These are phyloP conservation scores for Sebastes flavidus DNA, from an alignment of 2,797 vertebrate species.

Conservation along the genomic window DNA sequence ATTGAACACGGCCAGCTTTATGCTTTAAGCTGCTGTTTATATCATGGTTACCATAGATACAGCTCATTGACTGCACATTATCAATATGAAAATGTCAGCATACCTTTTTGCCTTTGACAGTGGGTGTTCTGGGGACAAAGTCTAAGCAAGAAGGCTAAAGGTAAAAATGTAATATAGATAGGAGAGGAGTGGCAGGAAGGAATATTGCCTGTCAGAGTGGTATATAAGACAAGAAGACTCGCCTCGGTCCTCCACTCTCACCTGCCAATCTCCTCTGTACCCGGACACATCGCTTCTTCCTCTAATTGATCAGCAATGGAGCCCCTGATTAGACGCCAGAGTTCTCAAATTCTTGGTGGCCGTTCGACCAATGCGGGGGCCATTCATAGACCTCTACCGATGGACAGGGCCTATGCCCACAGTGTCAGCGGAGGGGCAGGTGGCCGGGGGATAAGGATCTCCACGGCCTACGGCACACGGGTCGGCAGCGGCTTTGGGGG, in stretches of 20 bases:
- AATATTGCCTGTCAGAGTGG: constrained; percentile 8
- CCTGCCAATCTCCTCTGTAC: constrained; percentile 10
- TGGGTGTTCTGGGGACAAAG: constrained; percentile 52
- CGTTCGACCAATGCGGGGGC: accelerated
- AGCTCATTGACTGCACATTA: neutral
- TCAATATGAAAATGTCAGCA: neutral
- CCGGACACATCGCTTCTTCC: neutral
- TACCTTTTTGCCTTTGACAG: constrained; percentile 3
- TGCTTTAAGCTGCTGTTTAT: neutral
- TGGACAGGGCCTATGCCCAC: constrained; percentile 52
- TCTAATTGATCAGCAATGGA: constrained; percentile 60
- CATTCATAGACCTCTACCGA: neutral
- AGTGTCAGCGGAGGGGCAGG: constrained; percentile 87
- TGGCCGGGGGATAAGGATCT: constrained; percentile 83
- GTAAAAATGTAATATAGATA: constrained; percentile 59
- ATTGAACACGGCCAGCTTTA: neutral
- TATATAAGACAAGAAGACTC: constrained; percentile 56
- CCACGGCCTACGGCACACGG: constrained; percentile 56
- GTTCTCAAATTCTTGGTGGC: neutral
- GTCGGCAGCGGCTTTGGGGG: constrained; percentile 27
- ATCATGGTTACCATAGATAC: constrained; percentile 11
- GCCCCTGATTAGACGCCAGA: constrained; percentile 10
- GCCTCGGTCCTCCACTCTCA: constrained; percentile 30
- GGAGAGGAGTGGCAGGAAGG: constrained; percentile 53
- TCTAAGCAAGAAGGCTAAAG: constrained; percentile 49